Evolutionary conservation across 30 jellyfish, hydroid and myxozoan genomes (phyloP).

Genomic region (Aurelia sp.): DNA sequence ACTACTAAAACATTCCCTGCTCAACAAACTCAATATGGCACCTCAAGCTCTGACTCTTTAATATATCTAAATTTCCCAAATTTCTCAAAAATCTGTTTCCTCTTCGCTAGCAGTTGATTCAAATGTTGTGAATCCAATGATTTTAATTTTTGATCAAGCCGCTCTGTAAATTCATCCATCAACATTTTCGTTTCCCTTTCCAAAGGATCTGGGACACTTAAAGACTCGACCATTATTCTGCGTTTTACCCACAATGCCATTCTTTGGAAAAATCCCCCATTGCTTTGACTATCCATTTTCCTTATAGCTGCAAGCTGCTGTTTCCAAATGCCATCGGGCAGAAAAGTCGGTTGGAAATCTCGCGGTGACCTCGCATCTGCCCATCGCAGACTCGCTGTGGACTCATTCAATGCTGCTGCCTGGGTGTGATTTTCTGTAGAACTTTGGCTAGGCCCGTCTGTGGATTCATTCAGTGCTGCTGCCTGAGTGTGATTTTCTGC

Average conservation of each 20-base stretch:
- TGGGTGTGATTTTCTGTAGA: too few relatives aligned
- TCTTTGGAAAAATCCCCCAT: neutral
- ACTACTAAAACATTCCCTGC: too few relatives aligned
- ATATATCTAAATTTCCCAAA: conserved; percentile 19
- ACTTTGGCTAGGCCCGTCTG: too few relatives aligned
- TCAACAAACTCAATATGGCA: too few relatives aligned
- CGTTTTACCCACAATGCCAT: neutral
- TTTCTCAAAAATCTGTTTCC: neutral
- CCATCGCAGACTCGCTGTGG: neutral
- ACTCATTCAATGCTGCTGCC: neutral
- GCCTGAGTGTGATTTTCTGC: neutral
- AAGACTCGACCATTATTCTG: neutral
- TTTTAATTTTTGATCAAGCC: neutral
- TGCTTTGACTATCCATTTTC: neutral
- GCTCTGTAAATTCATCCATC: neutral
- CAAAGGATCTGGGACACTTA: conserved; percentile 3
- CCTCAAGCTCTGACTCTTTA: conserved; percentile 7
- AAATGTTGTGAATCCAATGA: conserved; percentile 7
- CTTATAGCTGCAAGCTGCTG: neutral
- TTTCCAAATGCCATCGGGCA: neutral
- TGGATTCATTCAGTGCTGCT: neutral
- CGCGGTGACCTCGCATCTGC: neutral
- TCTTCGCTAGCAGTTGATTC: neutral
- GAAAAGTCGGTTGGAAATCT: neutral
- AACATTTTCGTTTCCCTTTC: neutral